A percentile compares a stretch with the other conserved stretches of the same genome.
Conservation (phyloP, 2,797 vertebrate species). For the Ibycter americanus region DNA sequence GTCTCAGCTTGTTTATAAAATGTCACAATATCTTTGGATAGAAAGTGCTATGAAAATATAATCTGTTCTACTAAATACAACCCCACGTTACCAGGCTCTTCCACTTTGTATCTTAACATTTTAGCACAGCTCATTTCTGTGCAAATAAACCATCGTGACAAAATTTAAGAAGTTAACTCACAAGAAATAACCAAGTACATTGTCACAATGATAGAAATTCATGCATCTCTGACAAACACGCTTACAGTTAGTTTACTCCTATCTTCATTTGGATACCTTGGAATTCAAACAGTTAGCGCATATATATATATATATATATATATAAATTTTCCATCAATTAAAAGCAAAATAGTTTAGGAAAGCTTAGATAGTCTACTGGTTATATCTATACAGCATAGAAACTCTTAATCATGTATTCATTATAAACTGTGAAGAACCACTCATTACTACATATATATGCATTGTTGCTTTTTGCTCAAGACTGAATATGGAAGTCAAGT, state of each 20-base stretch:
- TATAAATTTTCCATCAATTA: not conserved
- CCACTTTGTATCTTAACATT: not conserved
- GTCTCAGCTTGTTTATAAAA: conserved; percentile 35
- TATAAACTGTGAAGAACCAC: not conserved
- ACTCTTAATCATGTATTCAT: not conserved
- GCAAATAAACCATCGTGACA: not conserved
- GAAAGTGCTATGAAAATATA: not conserved
- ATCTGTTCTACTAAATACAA: not conserved
- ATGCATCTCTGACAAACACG: not conserved
- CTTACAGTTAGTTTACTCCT: not conserved
- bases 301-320: too few species aligned
- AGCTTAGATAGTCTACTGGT: not conserved
- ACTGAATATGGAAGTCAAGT: not conserved
- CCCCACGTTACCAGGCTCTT: not conserved
- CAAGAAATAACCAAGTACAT: not conserved
- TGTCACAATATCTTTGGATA: not conserved
- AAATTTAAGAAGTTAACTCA: not conserved
- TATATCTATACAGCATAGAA: not conserved
- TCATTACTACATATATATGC: not conserved
- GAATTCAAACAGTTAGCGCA: not conserved
- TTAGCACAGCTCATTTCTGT: not conserved
- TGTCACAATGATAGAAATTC: not conserved
- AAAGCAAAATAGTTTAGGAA: not conserved
- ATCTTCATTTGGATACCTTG: not conserved
- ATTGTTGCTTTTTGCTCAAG: not conserved